Conservation (phyloP, 2,888 invertebrate species). For the Venustoraphidia nigricollis region DNA sequence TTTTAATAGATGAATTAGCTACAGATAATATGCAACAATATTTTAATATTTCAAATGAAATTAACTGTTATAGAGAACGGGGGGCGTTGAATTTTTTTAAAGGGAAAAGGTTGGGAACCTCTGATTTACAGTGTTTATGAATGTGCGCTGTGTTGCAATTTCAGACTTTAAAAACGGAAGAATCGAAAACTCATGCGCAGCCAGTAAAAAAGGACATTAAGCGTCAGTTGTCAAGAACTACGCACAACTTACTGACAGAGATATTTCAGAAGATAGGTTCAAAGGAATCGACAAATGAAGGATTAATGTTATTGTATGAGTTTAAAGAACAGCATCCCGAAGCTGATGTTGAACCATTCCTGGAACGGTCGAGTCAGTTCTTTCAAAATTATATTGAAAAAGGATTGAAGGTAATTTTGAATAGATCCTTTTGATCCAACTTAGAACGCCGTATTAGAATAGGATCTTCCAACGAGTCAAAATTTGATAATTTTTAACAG, state of each 20-base stretch:
- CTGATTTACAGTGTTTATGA: background rate
- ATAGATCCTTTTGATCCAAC: background rate
- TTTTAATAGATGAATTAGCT: too few species aligned
- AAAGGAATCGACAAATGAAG: constrained; percentile 72
- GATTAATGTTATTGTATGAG: constrained; percentile 65
- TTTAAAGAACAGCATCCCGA: constrained; percentile 69
- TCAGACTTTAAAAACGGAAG: constrained; percentile 33
- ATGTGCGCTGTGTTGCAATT: constrained; percentile 9
- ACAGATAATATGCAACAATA: too few species aligned
- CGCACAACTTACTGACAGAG: constrained; percentile 75
- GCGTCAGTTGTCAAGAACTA: constrained; percentile 49
- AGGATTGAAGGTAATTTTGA: constrained; percentile 44
- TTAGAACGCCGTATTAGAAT: background rate
- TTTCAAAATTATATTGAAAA: constrained; percentile 77
- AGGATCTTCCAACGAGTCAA: too few species aligned
- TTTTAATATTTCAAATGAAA: too few species aligned
- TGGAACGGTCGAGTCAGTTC: constrained; percentile 68
- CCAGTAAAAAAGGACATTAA: constrained; percentile 19
- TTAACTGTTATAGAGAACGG: too few species aligned
- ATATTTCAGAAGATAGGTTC: constrained; percentile 85
- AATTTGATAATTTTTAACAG: too few species aligned
- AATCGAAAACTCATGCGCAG: constrained; percentile 25
- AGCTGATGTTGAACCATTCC: constrained; percentile 70
- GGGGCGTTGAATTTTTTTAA: too few species aligned
- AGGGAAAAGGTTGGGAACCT: too few species aligned